phyloP scores from a whole-genome alignment of 2,797 vertebrate species.

The Pelobates cultripes region DNA sequence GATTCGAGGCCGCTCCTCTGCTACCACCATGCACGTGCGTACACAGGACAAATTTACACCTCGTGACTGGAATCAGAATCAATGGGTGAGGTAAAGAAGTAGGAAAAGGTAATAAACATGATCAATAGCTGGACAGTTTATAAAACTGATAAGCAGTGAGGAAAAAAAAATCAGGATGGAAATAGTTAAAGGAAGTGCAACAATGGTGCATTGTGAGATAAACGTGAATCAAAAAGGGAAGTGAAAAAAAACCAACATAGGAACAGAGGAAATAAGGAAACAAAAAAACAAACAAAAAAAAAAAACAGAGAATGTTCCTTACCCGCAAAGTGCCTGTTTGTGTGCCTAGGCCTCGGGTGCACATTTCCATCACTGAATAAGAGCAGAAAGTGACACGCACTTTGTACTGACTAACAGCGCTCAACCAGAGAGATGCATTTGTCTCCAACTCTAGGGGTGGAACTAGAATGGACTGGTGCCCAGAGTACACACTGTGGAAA shows the following conservation, averaged over 20 bases:
- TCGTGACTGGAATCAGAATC: conserved; percentile 72
- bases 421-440: conserved; percentile 91
- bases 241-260: not conserved
- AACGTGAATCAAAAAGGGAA: too few species aligned
- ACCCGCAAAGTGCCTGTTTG: conserved; percentile 89
- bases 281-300: conserved; percentile 2
- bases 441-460: conserved; percentile 94
- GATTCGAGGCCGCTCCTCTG: conserved; percentile 91
- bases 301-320: conserved; percentile 55
- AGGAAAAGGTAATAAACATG: not conserved
- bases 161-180: conserved; percentile 7
- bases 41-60: conserved; percentile 93
- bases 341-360: conserved; percentile 89
- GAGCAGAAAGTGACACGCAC: conserved; percentile 96
- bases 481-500: conserved; percentile 86
- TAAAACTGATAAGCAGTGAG: conserved; percentile 1
- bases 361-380: conserved; percentile 97
- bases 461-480: conserved; percentile 94
- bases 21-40: conserved; percentile 96
- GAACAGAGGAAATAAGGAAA: not conserved
- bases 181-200: not conserved
- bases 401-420: conserved; percentile 94
- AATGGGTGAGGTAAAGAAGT: conserved; percentile 3
- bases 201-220: not conserved
- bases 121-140: not conserved